phyloP scores from a whole-genome alignment of 2,888 invertebrate species.

The Aromia moschata region DNA sequence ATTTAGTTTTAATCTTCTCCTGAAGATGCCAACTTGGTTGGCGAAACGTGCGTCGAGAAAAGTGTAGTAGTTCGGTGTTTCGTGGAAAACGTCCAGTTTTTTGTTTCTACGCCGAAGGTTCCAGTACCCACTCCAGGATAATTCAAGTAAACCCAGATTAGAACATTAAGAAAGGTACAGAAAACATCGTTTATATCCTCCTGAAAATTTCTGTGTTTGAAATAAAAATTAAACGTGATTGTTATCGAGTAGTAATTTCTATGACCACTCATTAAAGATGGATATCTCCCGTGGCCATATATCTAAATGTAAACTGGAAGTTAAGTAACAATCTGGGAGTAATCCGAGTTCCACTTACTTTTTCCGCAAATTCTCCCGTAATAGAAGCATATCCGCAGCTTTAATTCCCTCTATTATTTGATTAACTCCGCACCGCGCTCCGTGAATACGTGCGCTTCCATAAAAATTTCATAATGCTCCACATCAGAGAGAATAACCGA shows the following conservation, averaged over 20 bases:
- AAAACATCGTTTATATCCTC: too few species aligned
- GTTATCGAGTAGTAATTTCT: neutral
- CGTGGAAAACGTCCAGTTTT: too few species aligned
- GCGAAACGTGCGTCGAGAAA: too few species aligned
- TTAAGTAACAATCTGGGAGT: neutral
- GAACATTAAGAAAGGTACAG: too few species aligned
- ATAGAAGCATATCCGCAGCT: neutral
- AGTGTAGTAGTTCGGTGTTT: too few species aligned
- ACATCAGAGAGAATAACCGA: neutral
- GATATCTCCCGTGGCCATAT: neutral
- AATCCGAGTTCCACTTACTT: too few species aligned
- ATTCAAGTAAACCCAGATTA: too few species aligned
- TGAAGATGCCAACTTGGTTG: too few species aligned
- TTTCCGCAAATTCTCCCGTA: neutral
- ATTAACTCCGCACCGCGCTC: neutral
- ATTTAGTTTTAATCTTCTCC: too few species aligned
- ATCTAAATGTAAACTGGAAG: neutral
- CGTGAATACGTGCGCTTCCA: neutral
- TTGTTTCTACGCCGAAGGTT: too few species aligned
- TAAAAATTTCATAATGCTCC: neutral
- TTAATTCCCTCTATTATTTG: neutral
- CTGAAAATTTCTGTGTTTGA: too few species aligned
- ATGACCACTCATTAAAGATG: neutral
- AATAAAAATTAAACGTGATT: neutral
- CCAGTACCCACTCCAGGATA: too few species aligned